Evolutionary conservation across 2,797 vertebrate species (phyloP).

Genomic region (Oreortyx pictus): DNA sequence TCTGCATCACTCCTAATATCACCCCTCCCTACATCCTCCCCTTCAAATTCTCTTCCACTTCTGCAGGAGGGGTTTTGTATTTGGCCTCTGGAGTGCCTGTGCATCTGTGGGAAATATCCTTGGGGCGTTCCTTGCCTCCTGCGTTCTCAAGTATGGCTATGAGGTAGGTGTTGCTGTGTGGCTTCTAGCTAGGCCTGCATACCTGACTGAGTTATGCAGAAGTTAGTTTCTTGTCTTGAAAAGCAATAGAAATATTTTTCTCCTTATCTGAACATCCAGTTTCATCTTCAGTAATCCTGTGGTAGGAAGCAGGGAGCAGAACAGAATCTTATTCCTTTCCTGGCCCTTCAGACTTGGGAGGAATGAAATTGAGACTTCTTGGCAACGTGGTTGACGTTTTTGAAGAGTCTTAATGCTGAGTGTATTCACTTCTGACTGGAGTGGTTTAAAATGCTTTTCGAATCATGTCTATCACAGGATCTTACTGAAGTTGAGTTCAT

Average conservation of each 20-base stretch:
- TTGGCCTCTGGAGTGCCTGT: constrained; percentile 97
- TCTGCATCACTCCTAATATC: neutral
- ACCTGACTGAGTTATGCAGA: neutral
- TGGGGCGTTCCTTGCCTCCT: constrained; percentile 94
- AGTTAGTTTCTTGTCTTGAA: neutral
- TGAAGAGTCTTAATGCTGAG: neutral
- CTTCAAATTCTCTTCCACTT: neutral
- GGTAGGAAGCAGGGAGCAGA: neutral
- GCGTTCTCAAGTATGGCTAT: constrained; percentile 93
- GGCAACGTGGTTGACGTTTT: neutral
- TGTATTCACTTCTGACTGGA: neutral
- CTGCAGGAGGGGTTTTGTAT: constrained; percentile 89
- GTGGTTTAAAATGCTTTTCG: neutral
- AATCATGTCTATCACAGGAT: neutral
- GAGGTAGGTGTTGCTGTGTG: constrained; percentile 83
- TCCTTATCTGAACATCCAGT: neutral
- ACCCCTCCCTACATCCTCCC: fast-evolving
- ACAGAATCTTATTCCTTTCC: neutral
- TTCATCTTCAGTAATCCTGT: neutral
- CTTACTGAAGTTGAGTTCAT: neutral
- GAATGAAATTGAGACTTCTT: neutral
- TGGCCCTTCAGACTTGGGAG: neutral
- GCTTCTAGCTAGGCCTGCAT: neutral
- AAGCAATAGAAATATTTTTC: neutral
- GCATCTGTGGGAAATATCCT: constrained; percentile 98